Evolutionary conservation across 35 echinoderm and acorn worm species (phyloP).

Genomic region (Amphiura filiformis): DNA sequence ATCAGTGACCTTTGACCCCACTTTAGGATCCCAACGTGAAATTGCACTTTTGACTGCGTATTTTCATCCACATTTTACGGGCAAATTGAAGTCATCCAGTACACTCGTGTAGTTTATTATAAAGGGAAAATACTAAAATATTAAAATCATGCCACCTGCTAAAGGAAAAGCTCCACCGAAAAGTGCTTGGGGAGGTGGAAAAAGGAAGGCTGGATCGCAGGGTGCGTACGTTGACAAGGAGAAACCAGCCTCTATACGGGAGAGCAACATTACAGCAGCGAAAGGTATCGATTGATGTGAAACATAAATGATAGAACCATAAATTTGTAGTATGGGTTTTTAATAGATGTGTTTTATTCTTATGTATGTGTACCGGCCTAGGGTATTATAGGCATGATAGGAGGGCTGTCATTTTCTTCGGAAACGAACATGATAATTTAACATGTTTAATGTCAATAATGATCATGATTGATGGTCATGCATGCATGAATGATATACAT

Average conservation of each 20-base stretch:
- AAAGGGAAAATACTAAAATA: too few species aligned
- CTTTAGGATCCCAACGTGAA: too few species aligned
- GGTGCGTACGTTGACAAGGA: slow-evolving; percentile 78
- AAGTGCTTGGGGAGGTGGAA: neutral
- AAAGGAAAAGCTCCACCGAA: neutral
- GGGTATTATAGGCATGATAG: neutral
- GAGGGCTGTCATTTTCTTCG: too few species aligned
- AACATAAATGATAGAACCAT: too few species aligned
- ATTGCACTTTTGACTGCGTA: too few species aligned
- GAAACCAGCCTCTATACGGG: slow-evolving; percentile 75
- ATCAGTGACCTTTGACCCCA: slow-evolving; percentile 34
- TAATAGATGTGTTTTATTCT: neutral
- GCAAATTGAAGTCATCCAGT: neutral
- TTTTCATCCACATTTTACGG: slow-evolving; percentile 1
- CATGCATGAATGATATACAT: too few species aligned
- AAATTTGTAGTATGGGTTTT: too few species aligned
- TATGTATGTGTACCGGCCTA: neutral
- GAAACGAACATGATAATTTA: too few species aligned
- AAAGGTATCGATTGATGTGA: slow-evolving; percentile 65
- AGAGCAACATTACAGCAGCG: slow-evolving; percentile 90
- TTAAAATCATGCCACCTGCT: neutral
- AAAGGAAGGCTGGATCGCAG: neutral
- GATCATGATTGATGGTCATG: too few species aligned
- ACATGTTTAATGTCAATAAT: too few species aligned
- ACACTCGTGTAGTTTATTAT: too few species aligned